These are phyloP conservation scores for Sigmodon hispidus DNA, from an alignment of 2,113 vertebrate genomes.

Conservation along the genomic window DNA sequence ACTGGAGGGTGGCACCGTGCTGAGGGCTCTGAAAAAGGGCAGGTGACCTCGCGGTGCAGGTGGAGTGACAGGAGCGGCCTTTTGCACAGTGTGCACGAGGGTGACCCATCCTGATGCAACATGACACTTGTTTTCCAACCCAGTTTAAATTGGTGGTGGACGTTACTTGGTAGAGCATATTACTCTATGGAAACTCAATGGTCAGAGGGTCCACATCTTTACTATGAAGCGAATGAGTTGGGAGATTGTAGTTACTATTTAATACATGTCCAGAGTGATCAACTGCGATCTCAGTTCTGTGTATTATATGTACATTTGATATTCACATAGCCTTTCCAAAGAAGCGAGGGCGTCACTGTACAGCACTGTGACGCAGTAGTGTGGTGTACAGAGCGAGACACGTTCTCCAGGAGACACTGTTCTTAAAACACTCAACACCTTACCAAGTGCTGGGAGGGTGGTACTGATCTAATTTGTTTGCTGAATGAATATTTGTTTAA, in stretches of 20 bases:
- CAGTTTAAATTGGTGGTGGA: slow-evolving; percentile 9
- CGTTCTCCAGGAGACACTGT: slow-evolving; percentile 66
- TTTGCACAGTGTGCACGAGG: neutral
- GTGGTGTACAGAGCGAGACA: slow-evolving; percentile 72
- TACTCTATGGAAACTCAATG: neutral
- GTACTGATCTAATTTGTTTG: slow-evolving; percentile 79
- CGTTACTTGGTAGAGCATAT: slow-evolving; percentile 19
- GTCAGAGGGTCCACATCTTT: slow-evolving; percentile 62
- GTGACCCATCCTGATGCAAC: neutral
- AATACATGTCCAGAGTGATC: slow-evolving; percentile 71
- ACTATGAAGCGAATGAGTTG: slow-evolving; percentile 66
- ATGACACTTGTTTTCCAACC: neutral
- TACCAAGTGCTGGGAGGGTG: slow-evolving; percentile 66
- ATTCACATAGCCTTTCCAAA: slow-evolving; percentile 83
- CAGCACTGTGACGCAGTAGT: slow-evolving; percentile 67
- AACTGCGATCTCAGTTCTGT: slow-evolving; percentile 82
- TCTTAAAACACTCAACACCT: slow-evolving; percentile 72
- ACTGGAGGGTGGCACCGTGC: neutral
- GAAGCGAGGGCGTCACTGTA: slow-evolving; percentile 78
- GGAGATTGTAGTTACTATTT: slow-evolving; percentile 70
- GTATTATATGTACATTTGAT: slow-evolving; percentile 87
- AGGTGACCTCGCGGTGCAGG: neutral
- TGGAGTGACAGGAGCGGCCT: neutral
- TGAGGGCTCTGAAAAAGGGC: neutral
- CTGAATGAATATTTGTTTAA: slow-evolving; percentile 84